A percentile compares a stretch with the other conserved stretches of the same genome.
Evolutionary conservation across 1,140 invertebrate species (phyloP).

Genomic region (Trichonephila clavata): DNA sequence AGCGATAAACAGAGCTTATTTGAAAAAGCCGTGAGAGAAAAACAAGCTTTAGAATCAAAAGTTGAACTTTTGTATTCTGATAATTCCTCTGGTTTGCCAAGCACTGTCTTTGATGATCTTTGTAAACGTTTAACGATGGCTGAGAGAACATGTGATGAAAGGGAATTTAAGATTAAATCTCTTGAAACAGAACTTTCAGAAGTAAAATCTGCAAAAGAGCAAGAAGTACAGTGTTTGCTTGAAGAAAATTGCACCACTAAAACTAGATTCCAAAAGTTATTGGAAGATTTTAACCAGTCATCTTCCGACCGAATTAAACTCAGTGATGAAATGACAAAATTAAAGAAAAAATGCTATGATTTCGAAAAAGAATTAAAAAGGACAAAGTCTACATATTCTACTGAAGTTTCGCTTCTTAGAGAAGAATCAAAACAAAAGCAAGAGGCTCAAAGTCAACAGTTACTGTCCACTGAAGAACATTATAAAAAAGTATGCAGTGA

Average conservation of each 20-base stretch:
- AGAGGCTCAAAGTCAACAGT: background rate
- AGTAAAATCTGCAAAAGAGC: slow-evolving; percentile 39
- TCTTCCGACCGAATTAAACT: slow-evolving; percentile 34
- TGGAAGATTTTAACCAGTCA: slow-evolving; percentile 53
- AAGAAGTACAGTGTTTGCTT: slow-evolving; percentile 16
- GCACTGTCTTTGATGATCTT: slow-evolving; percentile 53
- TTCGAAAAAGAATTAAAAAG: slow-evolving; percentile 49
- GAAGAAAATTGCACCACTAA: background rate
- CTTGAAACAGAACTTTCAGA: slow-evolving; percentile 10
- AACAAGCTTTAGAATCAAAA: slow-evolving; percentile 62
- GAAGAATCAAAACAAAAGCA: background rate
- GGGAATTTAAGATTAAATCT: slow-evolving; percentile 29
- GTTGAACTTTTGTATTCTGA: slow-evolving; percentile 53
- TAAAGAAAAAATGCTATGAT: background rate
- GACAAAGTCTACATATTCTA: background rate
- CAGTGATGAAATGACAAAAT: background rate
- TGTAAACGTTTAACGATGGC: slow-evolving; percentile 29
- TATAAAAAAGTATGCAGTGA: slow-evolving; percentile 54
- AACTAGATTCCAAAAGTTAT: slow-evolving; percentile 26
- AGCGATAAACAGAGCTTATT: slow-evolving; percentile 59
- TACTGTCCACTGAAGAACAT: slow-evolving; percentile 20
- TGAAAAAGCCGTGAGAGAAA: slow-evolving; percentile 47
- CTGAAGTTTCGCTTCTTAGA: background rate
- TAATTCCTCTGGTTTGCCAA: background rate
- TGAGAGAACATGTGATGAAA: slow-evolving; percentile 53